phyloP scores from a whole-genome alignment of 2,888 invertebrate genomes.

The Caenorhabditis panamensis region DNA sequence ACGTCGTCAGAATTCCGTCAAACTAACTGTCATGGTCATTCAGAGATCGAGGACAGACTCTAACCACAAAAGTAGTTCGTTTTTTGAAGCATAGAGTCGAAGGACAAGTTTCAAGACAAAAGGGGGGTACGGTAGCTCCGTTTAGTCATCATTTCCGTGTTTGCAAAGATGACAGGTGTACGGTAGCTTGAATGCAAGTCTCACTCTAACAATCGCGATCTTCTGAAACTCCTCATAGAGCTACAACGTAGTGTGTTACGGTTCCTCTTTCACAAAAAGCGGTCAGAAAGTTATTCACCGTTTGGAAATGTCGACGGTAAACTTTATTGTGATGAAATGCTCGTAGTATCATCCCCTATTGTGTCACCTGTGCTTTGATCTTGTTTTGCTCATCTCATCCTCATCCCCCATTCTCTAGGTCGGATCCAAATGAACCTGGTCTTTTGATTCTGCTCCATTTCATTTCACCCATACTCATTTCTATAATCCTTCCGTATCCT shows the following conservation, averaged over 20 bases:
- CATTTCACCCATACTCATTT: neutral
- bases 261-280: neutral
- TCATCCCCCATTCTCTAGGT: too few species aligned
- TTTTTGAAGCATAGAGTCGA: neutral
- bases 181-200: neutral
- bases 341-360: too few species aligned
- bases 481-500: neutral
- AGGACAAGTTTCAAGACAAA: neutral
- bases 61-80: too few species aligned
- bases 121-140: neutral
- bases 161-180: too few species aligned
- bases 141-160: too few species aligned
- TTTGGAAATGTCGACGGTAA: neutral
- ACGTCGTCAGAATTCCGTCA: neutral
- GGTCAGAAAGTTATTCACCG: neutral
- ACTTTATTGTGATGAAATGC: too few species aligned
- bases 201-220: neutral
- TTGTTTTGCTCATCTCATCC: too few species aligned
- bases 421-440: too few species aligned
- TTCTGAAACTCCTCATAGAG: neutral
- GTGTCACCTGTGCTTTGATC: too few species aligned
- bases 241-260: neutral
- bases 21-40: too few species aligned
- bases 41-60: too few species aligned
- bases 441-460: too few species aligned